These are phyloP conservation scores for Abscondita cerata DNA, from an alignment of 2,888 invertebrate genomes.

Conservation along the genomic window DNA sequence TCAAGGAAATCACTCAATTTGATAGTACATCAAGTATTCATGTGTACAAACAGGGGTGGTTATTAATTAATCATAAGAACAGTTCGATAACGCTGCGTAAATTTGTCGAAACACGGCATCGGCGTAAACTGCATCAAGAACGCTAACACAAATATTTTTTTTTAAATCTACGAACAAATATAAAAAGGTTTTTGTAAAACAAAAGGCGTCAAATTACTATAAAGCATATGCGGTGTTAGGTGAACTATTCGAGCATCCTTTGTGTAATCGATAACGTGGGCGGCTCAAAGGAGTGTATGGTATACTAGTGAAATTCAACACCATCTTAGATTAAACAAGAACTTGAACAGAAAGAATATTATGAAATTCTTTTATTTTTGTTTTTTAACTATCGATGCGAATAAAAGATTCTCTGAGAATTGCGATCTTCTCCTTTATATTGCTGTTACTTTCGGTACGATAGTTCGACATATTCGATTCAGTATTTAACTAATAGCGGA, in stretches of 20 bases:
- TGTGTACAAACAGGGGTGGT: too few relatives aligned
- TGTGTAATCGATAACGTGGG: slow-evolving; percentile 26
- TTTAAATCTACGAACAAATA: background rate
- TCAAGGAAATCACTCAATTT: too few relatives aligned
- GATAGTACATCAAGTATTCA: too few relatives aligned
- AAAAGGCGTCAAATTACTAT: slow-evolving; percentile 30
- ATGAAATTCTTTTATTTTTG: slow-evolving; percentile 24
- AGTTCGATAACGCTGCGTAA: too few relatives aligned
- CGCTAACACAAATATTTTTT: background rate
- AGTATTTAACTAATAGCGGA: too few relatives aligned
- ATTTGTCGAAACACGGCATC: too few relatives aligned
- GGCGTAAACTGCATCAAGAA: too few relatives aligned
- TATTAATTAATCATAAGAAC: too few relatives aligned
- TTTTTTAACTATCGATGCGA: slow-evolving; percentile 15
- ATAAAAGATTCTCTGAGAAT: slow-evolving; percentile 12
- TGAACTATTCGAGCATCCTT: slow-evolving; percentile 23
- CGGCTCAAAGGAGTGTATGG: slow-evolving; percentile 27
- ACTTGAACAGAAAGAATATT: slow-evolving; percentile 14
- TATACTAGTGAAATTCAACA: slow-evolving; percentile 18
- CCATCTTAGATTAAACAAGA: slow-evolving; percentile 21
- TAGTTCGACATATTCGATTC: too few relatives aligned
- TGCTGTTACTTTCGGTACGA: background rate
- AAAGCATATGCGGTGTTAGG: slow-evolving; percentile 27
- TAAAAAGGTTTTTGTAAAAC: background rate
- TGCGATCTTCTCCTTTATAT: background rate